These are phyloP conservation scores for Nomia melanderi DNA, from an alignment of 1,140 invertebrate species.

Conservation along the genomic window DNA sequence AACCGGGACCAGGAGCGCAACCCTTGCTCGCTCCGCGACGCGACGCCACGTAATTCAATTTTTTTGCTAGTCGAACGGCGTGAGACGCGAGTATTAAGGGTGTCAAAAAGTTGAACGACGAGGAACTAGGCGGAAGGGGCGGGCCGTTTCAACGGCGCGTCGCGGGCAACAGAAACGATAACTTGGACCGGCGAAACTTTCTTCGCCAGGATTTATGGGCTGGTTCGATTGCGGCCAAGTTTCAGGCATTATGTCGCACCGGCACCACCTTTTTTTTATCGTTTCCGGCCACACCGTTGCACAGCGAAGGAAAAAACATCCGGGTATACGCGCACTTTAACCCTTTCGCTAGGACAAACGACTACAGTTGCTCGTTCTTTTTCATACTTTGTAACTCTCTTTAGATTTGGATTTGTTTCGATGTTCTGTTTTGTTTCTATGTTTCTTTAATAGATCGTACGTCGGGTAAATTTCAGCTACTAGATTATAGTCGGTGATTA, in stretches of 20 bases:
- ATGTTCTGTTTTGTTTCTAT: too few species aligned
- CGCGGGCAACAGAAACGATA: constrained; percentile 14
- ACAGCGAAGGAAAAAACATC: too few species aligned
- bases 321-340: too few species aligned
- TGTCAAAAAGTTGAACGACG: constrained; percentile 11
- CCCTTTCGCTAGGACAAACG: too few species aligned
- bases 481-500: too few species aligned
- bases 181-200: background rate
- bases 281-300: background rate
- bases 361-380: too few species aligned
- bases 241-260: background rate
- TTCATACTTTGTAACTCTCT: too few species aligned
- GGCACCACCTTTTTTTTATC: background rate
- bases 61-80: background rate
- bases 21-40: background rate
- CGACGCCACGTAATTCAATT: background rate
- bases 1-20: background rate
- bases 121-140: too few species aligned
- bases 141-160: background rate
- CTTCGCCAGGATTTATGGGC: background rate
- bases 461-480: too few species aligned
- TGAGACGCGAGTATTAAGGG: background rate
- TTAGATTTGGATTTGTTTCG: too few species aligned
- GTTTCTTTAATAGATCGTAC: too few species aligned
- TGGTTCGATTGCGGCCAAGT: constrained; percentile 12